These are phyloP conservation scores for Apodemia hepburni DNA, from an alignment of 2,888 invertebrate genomes.

Conservation along the genomic window DNA sequence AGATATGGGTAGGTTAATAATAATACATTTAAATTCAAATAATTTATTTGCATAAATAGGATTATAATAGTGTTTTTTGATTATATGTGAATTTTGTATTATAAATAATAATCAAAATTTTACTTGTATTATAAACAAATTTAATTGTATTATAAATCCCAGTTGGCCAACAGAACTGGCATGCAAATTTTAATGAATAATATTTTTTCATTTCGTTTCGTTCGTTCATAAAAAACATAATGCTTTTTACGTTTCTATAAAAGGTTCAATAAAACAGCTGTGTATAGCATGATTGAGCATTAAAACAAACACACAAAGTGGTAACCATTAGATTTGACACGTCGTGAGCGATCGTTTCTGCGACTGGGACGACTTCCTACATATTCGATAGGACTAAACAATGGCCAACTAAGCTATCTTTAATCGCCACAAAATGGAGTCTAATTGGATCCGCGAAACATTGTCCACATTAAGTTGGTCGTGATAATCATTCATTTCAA, in stretches of 20 bases:
- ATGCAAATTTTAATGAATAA: too few relatives aligned
- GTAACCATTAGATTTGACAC: constrained; percentile 70
- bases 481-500: constrained; percentile 43
- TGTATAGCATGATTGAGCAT: constrained; percentile 66
- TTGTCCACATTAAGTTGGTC: constrained; percentile 39
- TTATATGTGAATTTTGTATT: too few relatives aligned
- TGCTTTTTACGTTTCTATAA: constrained; percentile 8
- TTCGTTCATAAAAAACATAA: neutral
- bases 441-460: constrained; percentile 74
- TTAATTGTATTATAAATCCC: too few relatives aligned
- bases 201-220: too few relatives aligned
- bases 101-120: too few relatives aligned
- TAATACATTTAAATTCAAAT: too few relatives aligned
- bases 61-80: too few relatives aligned
- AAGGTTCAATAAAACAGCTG: constrained; percentile 66
- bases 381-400: constrained; percentile 62
- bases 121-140: too few relatives aligned
- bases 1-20: too few relatives aligned
- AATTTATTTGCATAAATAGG: too few relatives aligned
- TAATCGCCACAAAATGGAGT: constrained; percentile 68
- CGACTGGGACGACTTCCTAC: constrained; percentile 51
- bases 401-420: constrained; percentile 66
- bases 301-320: constrained; percentile 43
- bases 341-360: constrained; percentile 62
- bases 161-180: too few relatives aligned